Percentiles rank a stretch among this genome's conserved stretches.
Evolutionary conservation across 64 coral and sea anemone genomes (phyloP).

Genomic region (Orbicella faveolata): DNA sequence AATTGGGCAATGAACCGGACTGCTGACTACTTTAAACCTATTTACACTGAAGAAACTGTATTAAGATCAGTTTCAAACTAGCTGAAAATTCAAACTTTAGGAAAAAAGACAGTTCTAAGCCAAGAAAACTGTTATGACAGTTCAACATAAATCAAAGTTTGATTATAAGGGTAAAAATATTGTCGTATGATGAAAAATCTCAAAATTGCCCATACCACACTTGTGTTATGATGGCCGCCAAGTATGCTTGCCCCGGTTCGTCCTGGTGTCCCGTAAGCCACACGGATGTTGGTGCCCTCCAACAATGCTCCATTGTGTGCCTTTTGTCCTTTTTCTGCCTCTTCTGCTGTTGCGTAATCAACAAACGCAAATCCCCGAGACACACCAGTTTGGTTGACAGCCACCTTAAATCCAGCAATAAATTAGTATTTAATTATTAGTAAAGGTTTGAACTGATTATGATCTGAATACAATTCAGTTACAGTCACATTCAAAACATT

Average conservation of each 20-base stretch:
- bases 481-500: neutral
- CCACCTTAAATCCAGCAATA: slow-evolving; percentile 59
- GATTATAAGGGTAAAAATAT: neutral
- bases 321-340: slow-evolving; percentile 87
- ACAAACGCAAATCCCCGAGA: slow-evolving; percentile 98
- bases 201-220: slow-evolving; percentile 10
- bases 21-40: no score
- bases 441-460: no score
- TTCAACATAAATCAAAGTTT: no score
- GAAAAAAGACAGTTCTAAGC: no score
- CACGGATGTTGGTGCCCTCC: slow-evolving; percentile 72
- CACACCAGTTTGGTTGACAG: slow-evolving; percentile 67
- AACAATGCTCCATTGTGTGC: slow-evolving; percentile 84
- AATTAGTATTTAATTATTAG: neutral
- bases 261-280: slow-evolving; percentile 88
- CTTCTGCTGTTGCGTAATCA: slow-evolving; percentile 76
- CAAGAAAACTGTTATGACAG: no score
- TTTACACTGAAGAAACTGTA: no score
- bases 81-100: no score
- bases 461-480: neutral
- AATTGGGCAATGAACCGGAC: no score
- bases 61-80: no score
- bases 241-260: slow-evolving; percentile 83
- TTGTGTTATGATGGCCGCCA: slow-evolving; percentile 28
- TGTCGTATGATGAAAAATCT: neutral